A percentile compares a stretch with the other conserved stretches of the same genome.
Conservation (phyloP, 30 jellyfish, hydroid and myxozoan genomes). For the Hydra vulgaris region DNA sequence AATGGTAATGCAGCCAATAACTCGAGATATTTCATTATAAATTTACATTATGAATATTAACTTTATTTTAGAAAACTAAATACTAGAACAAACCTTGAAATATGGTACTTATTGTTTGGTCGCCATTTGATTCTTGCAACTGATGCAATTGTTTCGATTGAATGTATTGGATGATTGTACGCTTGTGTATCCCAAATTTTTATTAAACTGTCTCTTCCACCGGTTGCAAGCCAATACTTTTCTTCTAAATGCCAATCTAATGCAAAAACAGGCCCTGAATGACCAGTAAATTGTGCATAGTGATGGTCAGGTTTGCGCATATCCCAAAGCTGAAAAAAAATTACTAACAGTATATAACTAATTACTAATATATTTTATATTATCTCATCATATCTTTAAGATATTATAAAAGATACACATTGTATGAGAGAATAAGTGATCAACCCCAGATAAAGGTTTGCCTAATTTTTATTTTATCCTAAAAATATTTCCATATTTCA, state of each 20-base stretch:
- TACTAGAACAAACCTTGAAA: constrained; percentile 32
- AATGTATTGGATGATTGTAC: constrained; percentile 41
- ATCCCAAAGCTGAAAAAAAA: constrained; percentile 63
- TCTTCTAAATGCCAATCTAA: constrained; percentile 97
- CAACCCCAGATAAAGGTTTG: too few relatives aligned
- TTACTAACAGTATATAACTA: too few relatives aligned
- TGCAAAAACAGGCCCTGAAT: constrained; percentile 87
- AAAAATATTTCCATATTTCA: too few relatives aligned
- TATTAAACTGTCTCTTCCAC: constrained; percentile 86
- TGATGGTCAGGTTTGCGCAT: constrained; percentile 60
- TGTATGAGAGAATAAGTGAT: too few relatives aligned
- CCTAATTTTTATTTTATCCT: too few relatives aligned
- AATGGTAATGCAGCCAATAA: background rate
- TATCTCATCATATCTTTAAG: too few relatives aligned
- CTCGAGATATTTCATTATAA: background rate
- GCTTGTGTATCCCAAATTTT: constrained; percentile 83
- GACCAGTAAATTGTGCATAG: constrained; percentile 69
- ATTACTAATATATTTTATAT: too few relatives aligned
- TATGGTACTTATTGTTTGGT: constrained; percentile 73
- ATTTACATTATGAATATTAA: too few relatives aligned
- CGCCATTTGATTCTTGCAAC: constrained; percentile 93
- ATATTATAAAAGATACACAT: too few relatives aligned
- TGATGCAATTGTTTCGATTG: constrained; percentile 87
- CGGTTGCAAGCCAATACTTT: constrained; percentile 82
- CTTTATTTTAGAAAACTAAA: background rate